phyloP scores from a whole-genome alignment of 2,888 invertebrate genomes.

The Tachina grossa region DNA sequence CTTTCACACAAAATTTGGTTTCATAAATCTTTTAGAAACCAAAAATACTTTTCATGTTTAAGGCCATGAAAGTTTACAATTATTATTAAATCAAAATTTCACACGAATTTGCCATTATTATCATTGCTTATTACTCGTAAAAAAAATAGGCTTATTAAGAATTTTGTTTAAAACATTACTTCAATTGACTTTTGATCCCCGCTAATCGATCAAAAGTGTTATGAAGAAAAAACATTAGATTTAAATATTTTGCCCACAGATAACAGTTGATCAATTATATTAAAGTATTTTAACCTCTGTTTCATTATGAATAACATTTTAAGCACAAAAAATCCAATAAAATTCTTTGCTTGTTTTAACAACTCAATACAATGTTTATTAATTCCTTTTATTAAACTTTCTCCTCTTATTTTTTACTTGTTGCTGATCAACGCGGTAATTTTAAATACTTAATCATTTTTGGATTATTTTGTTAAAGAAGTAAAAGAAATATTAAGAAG shows the following conservation, averaged over 20 bases:
- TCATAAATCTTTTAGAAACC: too few species aligned
- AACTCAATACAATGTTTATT: constrained; percentile 30
- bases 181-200: too few species aligned
- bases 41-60: too few species aligned
- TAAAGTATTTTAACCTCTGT: background rate
- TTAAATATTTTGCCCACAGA: background rate
- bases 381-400: constrained; percentile 11
- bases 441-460: constrained; percentile 64
- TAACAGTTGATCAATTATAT: background rate
- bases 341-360: constrained; percentile 10
- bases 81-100: too few species aligned
- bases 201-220: background rate
- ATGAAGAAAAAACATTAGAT: background rate
- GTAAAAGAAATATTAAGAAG: background rate
- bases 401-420: constrained; percentile 4
- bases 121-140: too few species aligned
- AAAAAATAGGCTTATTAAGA: too few species aligned
- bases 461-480: constrained; percentile 44
- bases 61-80: too few species aligned
- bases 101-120: too few species aligned
- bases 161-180: too few species aligned
- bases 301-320: background rate
- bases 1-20: too few species aligned
- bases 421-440: constrained; percentile 56
- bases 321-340: background rate